Base-by-base conservation (phyloP, 2,888 invertebrate species). In the Drosophila quasianomalipes region DNA sequence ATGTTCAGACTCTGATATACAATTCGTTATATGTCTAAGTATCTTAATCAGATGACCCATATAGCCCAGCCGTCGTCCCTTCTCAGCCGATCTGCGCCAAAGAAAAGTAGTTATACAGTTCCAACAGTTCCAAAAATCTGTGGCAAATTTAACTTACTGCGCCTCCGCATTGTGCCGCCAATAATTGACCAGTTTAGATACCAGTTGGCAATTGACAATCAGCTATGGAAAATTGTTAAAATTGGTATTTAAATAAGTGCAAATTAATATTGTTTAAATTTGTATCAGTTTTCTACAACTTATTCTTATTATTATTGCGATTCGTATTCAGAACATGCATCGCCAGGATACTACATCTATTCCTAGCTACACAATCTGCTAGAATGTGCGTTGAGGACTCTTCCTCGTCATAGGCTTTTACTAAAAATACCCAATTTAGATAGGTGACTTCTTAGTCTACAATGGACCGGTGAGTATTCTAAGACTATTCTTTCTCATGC, bases 81-180 rank as follows among this genome's bases (percentile, higher is more conserved):
- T 95, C 67, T 94, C 93, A 81, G 93, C 93, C 76, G 93, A 93
- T 89, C 95, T 95, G 58, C 14, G 72, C 2, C 4, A 61, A 26
- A n/a, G 10, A 49, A 26, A 26, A 14, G 12, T 30, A 26, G 26
- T 47, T 47, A 26, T 2, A 47, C 28, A 28, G 28, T 28, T 28
- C 5, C 4, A 47, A 9, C 9, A 16, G 26, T 47, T 47, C 4
- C 26, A 47, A 26, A 9, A 28, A 47, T 16, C 4, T 16, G 16
- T 26, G 16, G 3, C 4, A 47, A 47, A 26, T 47, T 26, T 6
- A 75, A 95, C 96, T 96, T 94, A 97, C 97, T 96, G 96, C 92
- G 95, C 95, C 85, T 95, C 94, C 84, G 96, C 96, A 93, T 97
- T 97, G 81, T 96, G 95, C 89, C 96, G 96, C 95, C 97, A 98